Evolutionary conservation across 2,797 vertebrate genomes (phyloP).

Genomic region (Hemibagrus guttatus): DNA sequence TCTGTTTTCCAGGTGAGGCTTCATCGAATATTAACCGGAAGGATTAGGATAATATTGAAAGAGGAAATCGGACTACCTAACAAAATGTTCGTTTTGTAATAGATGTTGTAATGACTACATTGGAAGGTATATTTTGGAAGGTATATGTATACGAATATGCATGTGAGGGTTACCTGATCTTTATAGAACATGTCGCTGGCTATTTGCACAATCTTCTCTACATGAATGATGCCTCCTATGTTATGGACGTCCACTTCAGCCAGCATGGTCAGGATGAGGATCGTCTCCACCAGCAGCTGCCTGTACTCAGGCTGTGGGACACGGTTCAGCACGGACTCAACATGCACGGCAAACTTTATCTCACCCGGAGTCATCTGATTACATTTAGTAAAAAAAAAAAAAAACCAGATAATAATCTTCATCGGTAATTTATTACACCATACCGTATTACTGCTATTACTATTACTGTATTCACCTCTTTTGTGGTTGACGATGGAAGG

Average conservation of each 20-base stretch:
- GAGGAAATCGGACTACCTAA: neutral
- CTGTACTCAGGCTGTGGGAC: conserved; percentile 95
- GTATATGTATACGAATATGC: neutral
- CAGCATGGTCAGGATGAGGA: conserved; percentile 93
- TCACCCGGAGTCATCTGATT: conserved; percentile 94
- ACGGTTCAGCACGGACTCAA: conserved; percentile 91
- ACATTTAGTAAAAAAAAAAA: neutral
- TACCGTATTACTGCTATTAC: neutral
- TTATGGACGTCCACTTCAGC: conserved; percentile 87
- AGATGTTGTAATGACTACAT: neutral
- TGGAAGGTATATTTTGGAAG: neutral
- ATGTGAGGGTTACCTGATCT: conserved; percentile 79
- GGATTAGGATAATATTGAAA: neutral
- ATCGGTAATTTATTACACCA: neutral
- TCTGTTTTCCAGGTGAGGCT: neutral
- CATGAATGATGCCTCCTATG: conserved; percentile 88
- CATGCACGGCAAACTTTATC: conserved; percentile 94
- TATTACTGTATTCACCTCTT: conserved; percentile 78
- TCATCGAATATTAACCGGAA: neutral
- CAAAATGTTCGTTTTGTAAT: neutral
- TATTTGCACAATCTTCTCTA: conserved; percentile 89
- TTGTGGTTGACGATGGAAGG: conserved; percentile 90
- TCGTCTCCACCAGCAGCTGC: conserved; percentile 94
- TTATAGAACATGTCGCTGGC: conserved; percentile 91
- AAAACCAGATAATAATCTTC: neutral